Evolutionary conservation across 2,797 vertebrate genomes (phyloP), one percentile per base, ranked within the genome.

Genomic region (Hippopotamyrus pictus): DNA sequence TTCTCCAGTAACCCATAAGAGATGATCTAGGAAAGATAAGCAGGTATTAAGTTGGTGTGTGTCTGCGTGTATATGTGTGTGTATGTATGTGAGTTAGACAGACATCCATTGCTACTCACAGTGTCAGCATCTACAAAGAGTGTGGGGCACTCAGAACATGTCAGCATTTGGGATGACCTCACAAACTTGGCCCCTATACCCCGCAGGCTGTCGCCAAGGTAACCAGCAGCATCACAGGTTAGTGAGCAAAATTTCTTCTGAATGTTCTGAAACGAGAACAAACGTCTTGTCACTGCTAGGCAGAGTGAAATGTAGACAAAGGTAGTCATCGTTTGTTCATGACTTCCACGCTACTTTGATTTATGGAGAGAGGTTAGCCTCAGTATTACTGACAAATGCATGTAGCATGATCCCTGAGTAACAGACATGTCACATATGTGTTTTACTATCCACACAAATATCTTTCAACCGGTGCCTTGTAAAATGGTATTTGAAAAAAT

Each of bases 81-180:
- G 25, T 4, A 57, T 86, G 29, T 51, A 86, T 33, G 9, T n/a
- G 51, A 54, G 50, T 48, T 12, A 57, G 29, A 86, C 50, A 87
- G 51, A 44, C n/a, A 57, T 53, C 44, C 33, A 87, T 9, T 62
- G 65, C 51, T 50, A 95, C 97, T 97, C 92, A 99, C 99, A 0
- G 99, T 99, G 94, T 99, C 98, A 0, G 98, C 98, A 90, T 99
- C 98, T 59, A 99, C 97, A 86, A 98, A 99, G 90, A 99, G 97
- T 0, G 97, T 99, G 2, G 99, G 99, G 91, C 99, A 99, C 90
- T 99, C 98, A 0, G 98, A 99, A 92, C 98, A 99, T 1, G 97
- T 98, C 79, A 99, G 92, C 97, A 99, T 98, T 92, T 99, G 97
- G 22, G 98, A 99, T 44, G 99, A 99, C 91, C 97, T 96, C 90